These are phyloP conservation scores for Oithona nana DNA, from an alignment of 2,888 invertebrate species.

Conservation along the genomic window DNA sequence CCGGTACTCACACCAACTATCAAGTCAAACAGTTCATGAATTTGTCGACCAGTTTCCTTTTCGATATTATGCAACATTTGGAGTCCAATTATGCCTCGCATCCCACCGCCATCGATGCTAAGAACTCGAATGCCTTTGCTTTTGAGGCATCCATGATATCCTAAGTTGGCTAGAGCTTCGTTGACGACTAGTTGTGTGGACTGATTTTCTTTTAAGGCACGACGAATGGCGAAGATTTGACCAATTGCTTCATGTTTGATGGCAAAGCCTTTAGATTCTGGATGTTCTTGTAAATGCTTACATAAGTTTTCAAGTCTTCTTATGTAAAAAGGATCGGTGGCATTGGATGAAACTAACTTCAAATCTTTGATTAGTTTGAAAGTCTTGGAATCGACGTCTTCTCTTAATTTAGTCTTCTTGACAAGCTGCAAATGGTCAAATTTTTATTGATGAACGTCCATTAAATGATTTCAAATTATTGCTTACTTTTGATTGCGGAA, in stretches of 20 bases:
- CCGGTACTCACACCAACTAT: conserved; percentile 68
- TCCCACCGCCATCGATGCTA: conserved; percentile 75
- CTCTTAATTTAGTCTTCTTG: too few relatives aligned
- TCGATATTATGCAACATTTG: conserved; percentile 62
- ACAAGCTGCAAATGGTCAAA: too few relatives aligned
- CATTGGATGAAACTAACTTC: too few relatives aligned
- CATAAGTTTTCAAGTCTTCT: conserved; percentile 48
- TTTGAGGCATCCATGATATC: conserved; percentile 45
- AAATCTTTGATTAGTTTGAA: too few relatives aligned
- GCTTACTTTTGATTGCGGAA: too few relatives aligned
- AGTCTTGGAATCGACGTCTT: too few relatives aligned
- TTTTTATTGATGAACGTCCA: too few relatives aligned
- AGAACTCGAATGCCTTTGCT: conserved; percentile 57
- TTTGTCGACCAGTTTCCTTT: conserved; percentile 36
- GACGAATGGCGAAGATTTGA: conserved; percentile 35
- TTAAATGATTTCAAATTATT: too few relatives aligned
- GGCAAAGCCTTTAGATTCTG: conserved; percentile 49
- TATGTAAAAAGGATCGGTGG: conserved; percentile 37
- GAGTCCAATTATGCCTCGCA: conserved; percentile 61
- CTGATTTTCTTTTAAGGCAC: conserved; percentile 24
- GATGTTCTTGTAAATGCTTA: conserved; percentile 49
- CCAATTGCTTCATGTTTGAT: conserved; percentile 51
- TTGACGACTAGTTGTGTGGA: conserved; percentile 28
- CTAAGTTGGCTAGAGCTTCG: conserved; percentile 48
- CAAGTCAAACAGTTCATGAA: conserved; percentile 65